Conservation (phyloP, 92 coral and sea anemone species). For the Blastomussa wellsi region DNA sequence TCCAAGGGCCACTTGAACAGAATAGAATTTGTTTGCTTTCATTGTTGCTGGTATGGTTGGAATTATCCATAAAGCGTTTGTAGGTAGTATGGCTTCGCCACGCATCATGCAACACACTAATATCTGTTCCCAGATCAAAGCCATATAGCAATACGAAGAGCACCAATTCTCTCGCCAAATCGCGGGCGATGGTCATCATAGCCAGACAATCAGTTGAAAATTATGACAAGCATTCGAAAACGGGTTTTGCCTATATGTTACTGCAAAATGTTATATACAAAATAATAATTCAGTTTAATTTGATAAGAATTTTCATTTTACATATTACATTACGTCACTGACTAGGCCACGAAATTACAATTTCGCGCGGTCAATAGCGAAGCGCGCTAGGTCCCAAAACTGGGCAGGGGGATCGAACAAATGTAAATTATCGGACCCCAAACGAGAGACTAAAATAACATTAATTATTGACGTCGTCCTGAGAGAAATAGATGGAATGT, state of each 20-base stretch:
- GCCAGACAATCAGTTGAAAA: background rate
- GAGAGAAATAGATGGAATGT: too few species aligned
- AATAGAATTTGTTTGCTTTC: constrained; percentile 43
- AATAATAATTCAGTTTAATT: background rate
- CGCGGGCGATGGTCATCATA: constrained; percentile 60
- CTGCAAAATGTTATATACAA: background rate
- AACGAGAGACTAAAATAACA: too few species aligned
- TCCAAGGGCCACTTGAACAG: constrained; percentile 84
- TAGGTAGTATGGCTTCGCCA: constrained; percentile 49
- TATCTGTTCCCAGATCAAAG: constrained; percentile 67
- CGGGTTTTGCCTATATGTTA: background rate
- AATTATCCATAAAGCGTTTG: constrained; percentile 34
- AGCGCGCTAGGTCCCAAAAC: too few species aligned
- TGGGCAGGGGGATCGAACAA: too few species aligned
- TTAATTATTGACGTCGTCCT: too few species aligned
- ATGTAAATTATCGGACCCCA: too few species aligned
- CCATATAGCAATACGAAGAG: constrained; percentile 66
- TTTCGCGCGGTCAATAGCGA: too few species aligned
- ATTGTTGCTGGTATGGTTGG: constrained; percentile 41
- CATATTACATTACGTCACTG: too few species aligned
- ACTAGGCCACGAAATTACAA: too few species aligned
- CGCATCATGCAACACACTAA: constrained; percentile 71
- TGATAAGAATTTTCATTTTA: background rate
- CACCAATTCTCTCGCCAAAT: constrained; percentile 58
- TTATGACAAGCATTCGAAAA: background rate